Base-by-base conservation (phyloP, 2,888 invertebrate species). In the Lasioglossum lativentre region DNA sequence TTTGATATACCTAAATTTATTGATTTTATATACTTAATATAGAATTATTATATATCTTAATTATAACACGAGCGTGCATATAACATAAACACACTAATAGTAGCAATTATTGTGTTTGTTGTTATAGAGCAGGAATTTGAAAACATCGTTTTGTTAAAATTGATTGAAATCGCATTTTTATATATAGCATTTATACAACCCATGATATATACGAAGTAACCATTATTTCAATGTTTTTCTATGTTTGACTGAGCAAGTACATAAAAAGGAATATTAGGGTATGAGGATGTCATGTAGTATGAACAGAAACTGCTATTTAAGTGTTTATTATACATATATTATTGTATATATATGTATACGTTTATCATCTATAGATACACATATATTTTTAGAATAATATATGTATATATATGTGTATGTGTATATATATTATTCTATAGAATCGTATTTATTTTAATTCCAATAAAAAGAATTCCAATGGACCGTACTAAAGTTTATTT, bases 221-320 rank as follows among this genome's bases (percentile, higher is more conserved):
- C 90, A 89, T 81, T 80, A 87, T 89, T 92, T 91, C 74, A 79
- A 82, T 88, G 88, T 92, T 63, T 63, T 34, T 92, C 86, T 92
- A 85, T 88, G 90, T 93, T 91, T 87, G 90, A 92, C 84, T 84
- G 93, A 93, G 92, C 92, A 93, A 93, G 85, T 83, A 77, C 86
- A 90, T 88, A 75, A 68, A 78, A 76, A 63, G 68, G 47, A 79
- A 74, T 52, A 40, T 88, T 89, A 86, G 81, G 30, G 75, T 63
- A 56, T 77, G 81, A 71, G 66, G 23, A 73, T 42, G n/a, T 80
- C 75, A 82, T 77, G 78, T 83, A 83, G 78, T 77, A 77, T 78
- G 82, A 82, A 80, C 86, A 83, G 78, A 85, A 84, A 88, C 23
- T 34, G 19, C 38, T 23, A 30, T 16, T 56, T 56, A 4, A n/a